Evolutionary conservation across 2,113 vertebrate genomes (phyloP).

Genomic region (Suncus etruscus): DNA sequence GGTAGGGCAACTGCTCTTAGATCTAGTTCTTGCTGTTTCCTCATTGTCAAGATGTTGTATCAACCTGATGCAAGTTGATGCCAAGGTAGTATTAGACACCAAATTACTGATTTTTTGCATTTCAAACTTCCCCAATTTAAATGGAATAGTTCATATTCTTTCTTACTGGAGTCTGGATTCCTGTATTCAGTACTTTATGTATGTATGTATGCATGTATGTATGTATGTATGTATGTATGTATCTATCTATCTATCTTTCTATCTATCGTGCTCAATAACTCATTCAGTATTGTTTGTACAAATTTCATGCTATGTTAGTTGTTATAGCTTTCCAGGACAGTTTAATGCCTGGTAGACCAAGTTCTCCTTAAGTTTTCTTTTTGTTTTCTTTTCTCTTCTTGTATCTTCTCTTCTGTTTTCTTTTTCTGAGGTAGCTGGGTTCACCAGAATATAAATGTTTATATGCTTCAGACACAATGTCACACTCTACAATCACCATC

Average conservation of each 20-base stretch:
- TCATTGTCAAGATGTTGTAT: too few relatives aligned
- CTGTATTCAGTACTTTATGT: background rate
- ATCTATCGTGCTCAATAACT: background rate
- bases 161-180: background rate
- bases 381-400: background rate
- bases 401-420: background rate
- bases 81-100: background rate
- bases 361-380: background rate
- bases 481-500: too few relatives aligned
- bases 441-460: too few relatives aligned
- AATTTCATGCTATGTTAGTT: background rate
- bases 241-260: background rate
- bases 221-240: too few relatives aligned
- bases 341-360: background rate
- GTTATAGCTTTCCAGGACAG: background rate
- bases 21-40: too few relatives aligned
- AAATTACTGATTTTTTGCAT: slow-evolving; percentile 38
- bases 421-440: background rate
- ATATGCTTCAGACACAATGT: too few relatives aligned
- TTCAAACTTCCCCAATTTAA: background rate
- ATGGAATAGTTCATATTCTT: slow-evolving; percentile 10
- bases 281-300: background rate
- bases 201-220: background rate
- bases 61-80: too few relatives aligned
- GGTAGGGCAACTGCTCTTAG: too few relatives aligned